phyloP scores from a whole-genome alignment of 2,888 invertebrate species.

The Fabriciana adippe region DNA sequence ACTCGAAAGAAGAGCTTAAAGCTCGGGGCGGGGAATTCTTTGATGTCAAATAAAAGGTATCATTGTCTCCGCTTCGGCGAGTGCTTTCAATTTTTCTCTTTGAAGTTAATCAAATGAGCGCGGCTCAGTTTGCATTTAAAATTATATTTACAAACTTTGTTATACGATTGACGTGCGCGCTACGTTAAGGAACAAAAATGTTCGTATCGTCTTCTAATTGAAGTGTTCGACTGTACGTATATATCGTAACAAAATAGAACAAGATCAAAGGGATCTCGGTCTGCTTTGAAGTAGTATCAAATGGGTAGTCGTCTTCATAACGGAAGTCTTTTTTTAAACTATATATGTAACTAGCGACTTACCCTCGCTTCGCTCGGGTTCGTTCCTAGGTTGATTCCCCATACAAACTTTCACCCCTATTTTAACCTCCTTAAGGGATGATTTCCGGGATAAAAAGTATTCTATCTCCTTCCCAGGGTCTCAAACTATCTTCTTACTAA shows the following conservation, averaged over 20 bases:
- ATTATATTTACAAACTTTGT: constrained; percentile 62
- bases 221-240: constrained; percentile 54
- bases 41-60: constrained; percentile 73
- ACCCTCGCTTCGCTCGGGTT: too few species aligned
- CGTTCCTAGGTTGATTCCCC: too few species aligned
- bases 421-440: too few species aligned
- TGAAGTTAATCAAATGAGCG: constrained; percentile 73
- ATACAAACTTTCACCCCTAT: too few species aligned
- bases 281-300: constrained; percentile 65
- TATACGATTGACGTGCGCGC: constrained; percentile 54
- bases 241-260: constrained; percentile 64
- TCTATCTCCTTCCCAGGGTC: too few species aligned
- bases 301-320: constrained; percentile 47
- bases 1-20: constrained; percentile 54
- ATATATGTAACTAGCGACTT: background rate
- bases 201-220: constrained; percentile 61
- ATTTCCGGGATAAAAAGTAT: too few species aligned
- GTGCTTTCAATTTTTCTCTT: constrained; percentile 69
- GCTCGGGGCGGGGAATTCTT: constrained; percentile 59
- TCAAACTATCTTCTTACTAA: too few species aligned
- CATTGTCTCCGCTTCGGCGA: constrained; percentile 68
- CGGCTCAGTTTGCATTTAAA: constrained; percentile 62
- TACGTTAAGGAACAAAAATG: constrained; percentile 57
- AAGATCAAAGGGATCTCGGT: constrained; percentile 67
- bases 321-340: constrained; percentile 48